A percentile compares a stretch with the other conserved stretches of the same genome.
phyloP scores from a whole-genome alignment of 2,797 vertebrate species.

The Bovichtus variegatus region DNA sequence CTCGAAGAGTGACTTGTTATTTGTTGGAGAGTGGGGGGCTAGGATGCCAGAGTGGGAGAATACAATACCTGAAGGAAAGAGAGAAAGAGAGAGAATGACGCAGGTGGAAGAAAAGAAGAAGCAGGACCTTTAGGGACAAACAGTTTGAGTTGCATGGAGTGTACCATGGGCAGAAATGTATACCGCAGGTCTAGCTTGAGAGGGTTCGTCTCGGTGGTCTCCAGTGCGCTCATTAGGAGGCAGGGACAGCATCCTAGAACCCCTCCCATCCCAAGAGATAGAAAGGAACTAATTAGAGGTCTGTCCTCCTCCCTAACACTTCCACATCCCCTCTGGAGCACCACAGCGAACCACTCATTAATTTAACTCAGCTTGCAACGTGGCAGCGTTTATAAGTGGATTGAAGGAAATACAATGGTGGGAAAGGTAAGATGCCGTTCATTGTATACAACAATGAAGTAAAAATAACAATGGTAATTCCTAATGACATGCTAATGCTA shows the following conservation, averaged over 20 bases:
- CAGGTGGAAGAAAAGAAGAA: slow-evolving; percentile 14
- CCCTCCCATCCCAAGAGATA: slow-evolving; percentile 70
- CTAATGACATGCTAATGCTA: neutral
- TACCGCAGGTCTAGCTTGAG: slow-evolving; percentile 23
- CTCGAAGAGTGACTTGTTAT: slow-evolving; percentile 46
- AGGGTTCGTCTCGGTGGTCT: slow-evolving; percentile 71
- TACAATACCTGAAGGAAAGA: slow-evolving; percentile 37
- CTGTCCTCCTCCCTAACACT: slow-evolving; percentile 74
- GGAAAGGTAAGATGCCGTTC: slow-evolving; percentile 12
- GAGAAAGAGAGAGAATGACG: slow-evolving; percentile 42
- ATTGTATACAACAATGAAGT: neutral
- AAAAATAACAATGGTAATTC: neutral
- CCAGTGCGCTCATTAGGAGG: slow-evolving; percentile 84
- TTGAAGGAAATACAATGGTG: slow-evolving; percentile 24
- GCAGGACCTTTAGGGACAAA: slow-evolving; percentile 62
- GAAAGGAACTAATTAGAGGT: slow-evolving; percentile 78
- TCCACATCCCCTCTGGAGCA: slow-evolving; percentile 60
- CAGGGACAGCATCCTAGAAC: slow-evolving; percentile 69
- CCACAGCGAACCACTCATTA: slow-evolving; percentile 39
- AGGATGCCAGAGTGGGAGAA: slow-evolving; percentile 16
- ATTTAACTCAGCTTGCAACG: slow-evolving; percentile 34
- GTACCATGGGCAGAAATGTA: slow-evolving; percentile 46
- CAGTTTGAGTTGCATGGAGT: slow-evolving; percentile 55
- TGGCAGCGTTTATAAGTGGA: slow-evolving; percentile 50
- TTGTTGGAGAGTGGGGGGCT: slow-evolving; percentile 32